A percentile compares a stretch with the other conserved stretches of the same genome.
Conservation (phyloP, 2,797 vertebrate genomes). For the Okamejei kenojei region DNA sequence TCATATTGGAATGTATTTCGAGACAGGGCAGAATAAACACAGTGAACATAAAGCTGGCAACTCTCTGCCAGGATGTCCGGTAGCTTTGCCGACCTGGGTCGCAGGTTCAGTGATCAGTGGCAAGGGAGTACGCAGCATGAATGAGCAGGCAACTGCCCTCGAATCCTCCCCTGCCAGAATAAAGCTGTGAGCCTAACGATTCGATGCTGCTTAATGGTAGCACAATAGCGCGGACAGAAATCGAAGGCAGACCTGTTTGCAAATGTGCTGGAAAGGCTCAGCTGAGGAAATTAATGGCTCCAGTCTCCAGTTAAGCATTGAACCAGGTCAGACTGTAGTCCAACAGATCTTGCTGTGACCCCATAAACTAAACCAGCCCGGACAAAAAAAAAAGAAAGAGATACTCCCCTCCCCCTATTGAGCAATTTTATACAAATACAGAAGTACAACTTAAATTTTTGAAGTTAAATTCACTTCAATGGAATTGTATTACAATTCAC, state of each 20-base stretch:
- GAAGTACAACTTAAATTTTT: conserved; percentile 24
- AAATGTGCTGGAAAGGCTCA: neutral
- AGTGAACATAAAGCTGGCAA: neutral
- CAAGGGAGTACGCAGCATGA: neutral
- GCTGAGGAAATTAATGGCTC: neutral
- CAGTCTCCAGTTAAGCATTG: neutral
- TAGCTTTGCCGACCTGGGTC: neutral
- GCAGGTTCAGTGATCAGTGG: neutral
- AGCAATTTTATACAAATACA: conserved; percentile 23
- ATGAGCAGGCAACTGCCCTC: neutral
- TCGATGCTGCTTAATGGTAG: neutral
- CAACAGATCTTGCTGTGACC: neutral
- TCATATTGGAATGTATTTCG: neutral
- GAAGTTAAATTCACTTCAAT: conserved; percentile 28
- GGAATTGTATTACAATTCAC: conserved; percentile 21
- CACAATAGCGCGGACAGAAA: conserved; percentile 11
- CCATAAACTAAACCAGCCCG: neutral
- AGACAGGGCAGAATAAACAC: neutral
- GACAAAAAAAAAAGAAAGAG: neutral
- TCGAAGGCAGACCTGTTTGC: neutral
- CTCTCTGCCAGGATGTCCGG: neutral
- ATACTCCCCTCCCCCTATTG: neutral
- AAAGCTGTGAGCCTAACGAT: neutral
- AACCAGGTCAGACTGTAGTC: neutral
- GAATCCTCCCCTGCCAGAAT: neutral